Evolutionary conservation across 2,113 vertebrate species (phyloP), one percentile per base, ranked within the genome.

Genomic region (Sardina pilchardus): DNA sequence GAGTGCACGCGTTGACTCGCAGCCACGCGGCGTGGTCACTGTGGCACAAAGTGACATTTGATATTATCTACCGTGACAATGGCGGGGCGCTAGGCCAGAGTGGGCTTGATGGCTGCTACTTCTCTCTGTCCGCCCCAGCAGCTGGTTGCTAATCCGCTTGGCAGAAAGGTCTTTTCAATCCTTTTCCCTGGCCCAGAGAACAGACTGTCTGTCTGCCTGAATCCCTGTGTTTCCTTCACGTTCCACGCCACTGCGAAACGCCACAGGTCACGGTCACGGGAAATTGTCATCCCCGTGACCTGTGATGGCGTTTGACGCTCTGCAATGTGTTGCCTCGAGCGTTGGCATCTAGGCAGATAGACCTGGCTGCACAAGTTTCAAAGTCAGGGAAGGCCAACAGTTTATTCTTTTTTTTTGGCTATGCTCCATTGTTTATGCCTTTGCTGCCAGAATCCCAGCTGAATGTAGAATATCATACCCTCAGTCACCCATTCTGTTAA

Each of bases 141-240:
- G 93, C 93, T 94, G 93, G 92, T 90, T 94, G 88, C 84, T 95
- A 95, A 95, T 95, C 94, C 94, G 91, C 91, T 94, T 93, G 92
- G 91, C 93, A 93, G 90, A 92, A 92, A 90, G 91, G 89, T 84
- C 87, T 89, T 88, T 91, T 86, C 93, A 94, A 93, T 93, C 93
- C 91, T 84, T 86, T 90, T 81, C 71, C n/a, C 88, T 85, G 87
- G 89, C 34, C 91, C 81, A 48, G 82, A 89, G 89, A 90, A 90
- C 89, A 90, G 86, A 85, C 90, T 82, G 86, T 75, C 86, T 86
- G 88, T 90, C 86, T 91, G 86, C 85, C 63, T 85, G 75, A 81
- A 71, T 81, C 87, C 88, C 63, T 47, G 90, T 43, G 71, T 34
- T 78, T n/a, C 85, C 50, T 84, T 63, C 45, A 86, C 34, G 34